Conservation (phyloP, 2,888 invertebrate genomes). For the Rhamphomyia laevipes region DNA sequence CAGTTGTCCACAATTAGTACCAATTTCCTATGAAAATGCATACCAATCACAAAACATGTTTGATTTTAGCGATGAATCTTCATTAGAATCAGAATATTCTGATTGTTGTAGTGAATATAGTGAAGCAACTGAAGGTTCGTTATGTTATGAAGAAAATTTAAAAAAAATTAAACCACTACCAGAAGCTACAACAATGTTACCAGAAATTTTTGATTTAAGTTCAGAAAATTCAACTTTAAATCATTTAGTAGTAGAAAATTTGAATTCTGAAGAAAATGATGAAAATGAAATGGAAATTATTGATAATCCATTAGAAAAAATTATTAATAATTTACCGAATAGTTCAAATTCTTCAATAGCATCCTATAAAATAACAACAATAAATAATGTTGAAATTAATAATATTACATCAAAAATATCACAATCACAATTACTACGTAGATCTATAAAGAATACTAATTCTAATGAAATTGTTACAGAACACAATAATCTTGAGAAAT, state of each 20-base stretch:
- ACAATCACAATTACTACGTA: no score
- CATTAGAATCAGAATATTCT: not conserved
- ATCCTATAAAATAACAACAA: not conserved
- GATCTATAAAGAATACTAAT: no score
- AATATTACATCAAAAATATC: no score
- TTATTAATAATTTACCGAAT: not conserved
- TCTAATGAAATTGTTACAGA: no score
- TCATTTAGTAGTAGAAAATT: not conserved
- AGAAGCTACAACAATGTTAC: not conserved
- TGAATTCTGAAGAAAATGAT: not conserved
- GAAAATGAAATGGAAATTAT: not conserved
- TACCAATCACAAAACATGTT: not conserved
- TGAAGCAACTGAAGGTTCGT: not conserved
- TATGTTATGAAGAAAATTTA: not conserved
- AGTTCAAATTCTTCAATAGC: not conserved
- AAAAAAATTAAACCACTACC: not conserved
- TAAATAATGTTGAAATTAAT: no score
- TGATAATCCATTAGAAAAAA: not conserved
- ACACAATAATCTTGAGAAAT: not conserved
- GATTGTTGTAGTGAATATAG: not conserved
- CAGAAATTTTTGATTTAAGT: not conserved
- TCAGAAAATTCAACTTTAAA: not conserved
- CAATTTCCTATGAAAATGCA: not conserved
- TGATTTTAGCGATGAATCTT: not conserved
- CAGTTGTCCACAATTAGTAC: conserved; percentile 16